Base-by-base conservation (phyloP, 2,888 invertebrate species). In the Phyllotreta cruciferae region DNA sequence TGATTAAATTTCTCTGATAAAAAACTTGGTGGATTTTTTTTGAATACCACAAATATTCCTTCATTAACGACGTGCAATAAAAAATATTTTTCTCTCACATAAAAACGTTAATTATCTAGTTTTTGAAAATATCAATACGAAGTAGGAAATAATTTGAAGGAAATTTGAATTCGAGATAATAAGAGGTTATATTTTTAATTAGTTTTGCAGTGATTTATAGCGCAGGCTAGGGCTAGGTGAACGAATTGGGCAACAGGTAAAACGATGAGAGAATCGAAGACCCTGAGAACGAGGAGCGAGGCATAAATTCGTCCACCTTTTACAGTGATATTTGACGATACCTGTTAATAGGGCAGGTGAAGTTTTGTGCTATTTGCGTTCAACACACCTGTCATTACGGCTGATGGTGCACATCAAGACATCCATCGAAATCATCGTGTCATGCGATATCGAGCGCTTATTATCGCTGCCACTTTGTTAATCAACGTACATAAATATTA, bases 341-440 rank as follows among this genome's bases (percentile, higher is more conserved):
- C 72, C 71, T 72, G 71, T 72, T 74, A 74, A 75, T 75, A 75
- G 71, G 73, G 73, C 76, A 76, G 76, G 76, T 76, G 76, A 64
- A 66, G 64, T 66, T 66, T 63, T 66, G 66, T 70, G 71, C 74
- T 74, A 70, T 73, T 73, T 71, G 72, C 74, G 72, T 72, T 70
- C 69, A 69, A 54, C 63, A 70, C 76, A 76, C 76, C 76, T 76
- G 76, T 76, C 76, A 76, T 66, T 72, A 72, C 67, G 70, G 73
- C 73, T 73, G 75, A 75, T 72, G 73, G 62, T 56, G 56, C 69
- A 73, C 71, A 71, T 73, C 73, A 72, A 71, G 71, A 70, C 70
- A 70, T 68, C 70, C 70, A 70, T 68, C 71, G 69, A 71, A 72
- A 35, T 72, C 71, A 71, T 71, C 69, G 66, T 70, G 67, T 70